Percentiles rank a stretch among this genome's conserved stretches.
Evolutionary conservation across 2,113 vertebrate species (phyloP).

Genomic region (Hippocampus barbouri): DNA sequence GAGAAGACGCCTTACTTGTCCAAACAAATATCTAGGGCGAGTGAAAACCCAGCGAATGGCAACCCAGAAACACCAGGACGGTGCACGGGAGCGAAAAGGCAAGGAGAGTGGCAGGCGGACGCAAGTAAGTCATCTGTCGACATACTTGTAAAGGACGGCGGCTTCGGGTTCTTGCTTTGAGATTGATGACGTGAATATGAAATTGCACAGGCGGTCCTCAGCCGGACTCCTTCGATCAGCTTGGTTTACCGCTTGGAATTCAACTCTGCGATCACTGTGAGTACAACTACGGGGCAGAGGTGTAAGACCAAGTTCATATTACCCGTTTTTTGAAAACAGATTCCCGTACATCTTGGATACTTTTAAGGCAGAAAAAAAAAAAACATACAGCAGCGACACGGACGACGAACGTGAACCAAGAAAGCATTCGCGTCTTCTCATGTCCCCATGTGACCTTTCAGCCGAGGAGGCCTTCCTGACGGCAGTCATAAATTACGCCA

Average conservation of each 20-base stretch:
- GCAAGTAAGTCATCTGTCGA: slow-evolving; percentile 14
- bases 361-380: too few species aligned
- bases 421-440: slow-evolving; percentile 21
- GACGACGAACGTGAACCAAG: too few species aligned
- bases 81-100: slow-evolving; percentile 1
- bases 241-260: slow-evolving; percentile 47
- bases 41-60: slow-evolving; percentile 35
- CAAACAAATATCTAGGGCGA: slow-evolving; percentile 39
- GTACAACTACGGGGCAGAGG: slow-evolving; percentile 42
- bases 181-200: background rate
- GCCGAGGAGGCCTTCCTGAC: slow-evolving; percentile 87
- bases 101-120: background rate
- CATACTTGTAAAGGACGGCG: background rate
- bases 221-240: slow-evolving; percentile 17
- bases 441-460: slow-evolving; percentile 53
- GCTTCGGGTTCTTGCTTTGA: background rate
- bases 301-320: background rate
- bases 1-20: background rate
- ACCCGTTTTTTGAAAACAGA: too few species aligned
- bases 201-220: background rate
- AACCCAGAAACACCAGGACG: slow-evolving; percentile 1
- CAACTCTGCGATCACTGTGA: slow-evolving; percentile 80
- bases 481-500: slow-evolving; percentile 88
- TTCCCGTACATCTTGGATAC: too few species aligned
- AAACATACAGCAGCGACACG: too few species aligned